Evolutionary conservation across 2,888 invertebrate species (phyloP).

Genomic region (Operophtera brumata): DNA sequence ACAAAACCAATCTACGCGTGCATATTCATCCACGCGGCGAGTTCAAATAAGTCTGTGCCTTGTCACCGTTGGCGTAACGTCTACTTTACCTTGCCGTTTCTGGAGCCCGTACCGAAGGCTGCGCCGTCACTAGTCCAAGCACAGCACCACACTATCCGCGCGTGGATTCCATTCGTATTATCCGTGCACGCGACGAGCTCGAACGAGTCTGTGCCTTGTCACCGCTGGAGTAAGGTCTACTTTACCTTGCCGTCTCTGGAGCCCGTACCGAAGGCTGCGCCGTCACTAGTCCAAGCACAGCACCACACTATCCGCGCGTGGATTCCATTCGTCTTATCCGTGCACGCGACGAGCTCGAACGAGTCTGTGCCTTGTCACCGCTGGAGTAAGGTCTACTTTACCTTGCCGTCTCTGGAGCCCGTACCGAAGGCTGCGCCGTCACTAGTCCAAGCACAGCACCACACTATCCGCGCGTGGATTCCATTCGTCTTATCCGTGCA

Average conservation of each 20-base stretch:
- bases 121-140: constrained; percentile 91
- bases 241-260: constrained; percentile 92
- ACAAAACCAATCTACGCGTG: too few relatives aligned
- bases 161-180: not conserved
- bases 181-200: too few relatives aligned
- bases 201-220: too few relatives aligned
- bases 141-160: constrained; percentile 98
- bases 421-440: constrained; percentile 92
- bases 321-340: too few relatives aligned
- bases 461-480: constrained; percentile 95
- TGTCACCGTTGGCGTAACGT: not conserved
- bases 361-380: too few relatives aligned
- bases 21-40: too few relatives aligned
- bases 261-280: constrained; percentile 90
- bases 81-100: constrained; percentile 88
- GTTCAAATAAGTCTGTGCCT: too few relatives aligned
- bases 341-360: too few relatives aligned
- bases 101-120: constrained; percentile 92
- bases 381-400: constrained; percentile 87
- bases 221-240: not conserved
- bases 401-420: constrained; percentile 94
- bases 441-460: constrained; percentile 95
- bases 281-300: constrained; percentile 93
- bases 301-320: constrained; percentile 98
- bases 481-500: too few relatives aligned